phyloP scores from a whole-genome alignment of 2,113 vertebrate species.

The Pica pica region DNA sequence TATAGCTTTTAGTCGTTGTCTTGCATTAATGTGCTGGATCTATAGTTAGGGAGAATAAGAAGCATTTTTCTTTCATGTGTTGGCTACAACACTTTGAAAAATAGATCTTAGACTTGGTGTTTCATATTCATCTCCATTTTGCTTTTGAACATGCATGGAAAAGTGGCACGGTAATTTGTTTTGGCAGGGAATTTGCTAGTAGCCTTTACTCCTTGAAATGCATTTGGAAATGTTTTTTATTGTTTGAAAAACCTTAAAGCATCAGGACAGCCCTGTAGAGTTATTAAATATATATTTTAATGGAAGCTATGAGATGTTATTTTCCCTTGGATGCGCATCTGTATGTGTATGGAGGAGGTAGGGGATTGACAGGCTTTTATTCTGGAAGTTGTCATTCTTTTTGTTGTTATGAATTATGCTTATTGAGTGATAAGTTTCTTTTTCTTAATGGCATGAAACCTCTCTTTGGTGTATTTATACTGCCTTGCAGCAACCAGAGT shows the following conservation, averaged over 20 bases:
- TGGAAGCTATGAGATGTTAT: neutral
- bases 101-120: conserved; percentile 56
- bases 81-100: conserved; percentile 60
- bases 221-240: conserved; percentile 11
- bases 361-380: neutral
- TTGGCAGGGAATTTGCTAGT: conserved; percentile 24
- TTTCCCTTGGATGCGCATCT: neutral
- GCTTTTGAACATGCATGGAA: conserved; percentile 28
- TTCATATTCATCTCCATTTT: conserved; percentile 62
- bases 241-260: conserved; percentile 16
- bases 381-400: neutral
- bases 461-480: neutral
- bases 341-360: neutral
- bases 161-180: conserved; percentile 48
- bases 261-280: neutral
- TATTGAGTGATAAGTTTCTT: neutral
- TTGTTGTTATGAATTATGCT: neutral
- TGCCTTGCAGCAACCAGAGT: neutral
- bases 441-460: neutral
- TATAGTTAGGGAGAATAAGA: conserved; percentile 38
- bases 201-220: conserved; percentile 30
- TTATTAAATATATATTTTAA: conserved; percentile 33
- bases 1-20: conserved; percentile 57
- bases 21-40: conserved; percentile 63
- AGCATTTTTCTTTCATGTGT: conserved; percentile 57